Evolutionary conservation across 2,888 invertebrate species (phyloP).

Genomic region (Drosophila rubida): DNA sequence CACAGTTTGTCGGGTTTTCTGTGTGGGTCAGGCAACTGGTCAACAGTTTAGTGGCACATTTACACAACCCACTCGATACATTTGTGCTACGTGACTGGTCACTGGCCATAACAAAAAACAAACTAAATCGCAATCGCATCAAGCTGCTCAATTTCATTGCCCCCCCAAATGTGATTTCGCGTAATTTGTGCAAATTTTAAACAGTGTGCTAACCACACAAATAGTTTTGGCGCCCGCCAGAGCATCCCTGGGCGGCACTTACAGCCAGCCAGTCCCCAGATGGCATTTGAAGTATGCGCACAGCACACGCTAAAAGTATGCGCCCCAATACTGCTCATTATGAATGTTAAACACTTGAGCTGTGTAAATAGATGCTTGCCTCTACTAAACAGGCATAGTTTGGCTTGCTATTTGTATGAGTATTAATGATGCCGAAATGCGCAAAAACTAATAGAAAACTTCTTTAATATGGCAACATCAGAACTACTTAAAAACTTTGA

Average conservation of each 20-base stretch:
- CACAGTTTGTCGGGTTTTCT: constrained; percentile 49
- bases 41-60: constrained; percentile 72
- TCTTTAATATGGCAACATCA: constrained; percentile 77
- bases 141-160: constrained; percentile 64
- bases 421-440: constrained; percentile 76
- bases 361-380: constrained; percentile 35
- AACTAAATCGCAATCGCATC: constrained; percentile 42
- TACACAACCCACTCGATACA: constrained; percentile 76
- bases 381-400: constrained; percentile 60
- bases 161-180: constrained; percentile 70
- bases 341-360: constrained; percentile 58
- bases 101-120: constrained; percentile 53
- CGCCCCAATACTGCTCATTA: constrained; percentile 66
- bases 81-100: constrained; percentile 78
- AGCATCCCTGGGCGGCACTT: constrained; percentile 59
- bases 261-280: constrained; percentile 55
- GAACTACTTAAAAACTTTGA: constrained; percentile 77
- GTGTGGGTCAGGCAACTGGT: constrained; percentile 49
- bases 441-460: constrained; percentile 79
- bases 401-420: constrained; percentile 74
- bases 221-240: constrained; percentile 44
- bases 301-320: constrained; percentile 62
- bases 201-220: constrained; percentile 43
- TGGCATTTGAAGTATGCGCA: constrained; percentile 72
- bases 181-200: constrained; percentile 76